A percentile compares a stretch with the other conserved stretches of the same genome.
Conservation (phyloP, 2,797 vertebrate species). For the Phrynocephalus forsythii region DNA sequence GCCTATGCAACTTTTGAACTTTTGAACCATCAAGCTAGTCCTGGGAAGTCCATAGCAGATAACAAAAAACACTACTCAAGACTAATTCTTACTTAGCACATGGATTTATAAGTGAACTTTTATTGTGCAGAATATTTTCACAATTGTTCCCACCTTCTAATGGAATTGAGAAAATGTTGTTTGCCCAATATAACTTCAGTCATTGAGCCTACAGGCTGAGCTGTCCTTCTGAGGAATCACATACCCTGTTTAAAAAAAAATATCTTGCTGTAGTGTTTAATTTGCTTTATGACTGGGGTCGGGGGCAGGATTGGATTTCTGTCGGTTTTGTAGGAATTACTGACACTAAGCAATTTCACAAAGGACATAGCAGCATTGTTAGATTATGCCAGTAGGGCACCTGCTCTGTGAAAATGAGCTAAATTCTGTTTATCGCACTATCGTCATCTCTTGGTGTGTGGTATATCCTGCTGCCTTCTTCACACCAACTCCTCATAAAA, state of each 20-base stretch:
- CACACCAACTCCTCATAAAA: neutral
- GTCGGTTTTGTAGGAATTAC: neutral
- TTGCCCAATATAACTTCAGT: neutral
- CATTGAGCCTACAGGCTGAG: neutral
- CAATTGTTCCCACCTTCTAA: neutral
- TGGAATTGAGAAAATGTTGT: neutral
- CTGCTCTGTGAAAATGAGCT: neutral
- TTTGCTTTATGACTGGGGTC: neutral
- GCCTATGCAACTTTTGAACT: too few relatives aligned
- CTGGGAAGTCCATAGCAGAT: too few relatives aligned
- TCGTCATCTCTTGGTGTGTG: neutral
- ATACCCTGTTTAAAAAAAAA: neutral
- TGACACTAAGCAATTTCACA: neutral
- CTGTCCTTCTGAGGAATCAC: neutral
- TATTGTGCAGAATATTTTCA: neutral
- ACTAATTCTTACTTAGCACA: neutral
- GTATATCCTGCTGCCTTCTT: neutral
- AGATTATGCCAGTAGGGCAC: neutral
- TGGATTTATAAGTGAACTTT: neutral
- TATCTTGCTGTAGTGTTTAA: neutral
- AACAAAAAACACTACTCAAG: neutral
- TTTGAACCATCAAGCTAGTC: neutral
- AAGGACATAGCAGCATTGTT: neutral
- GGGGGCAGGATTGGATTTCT: neutral
- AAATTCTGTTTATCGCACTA: conserved; percentile 8